phyloP scores from a whole-genome alignment of 2,888 invertebrate genomes.

The Rhamnusium bicolor region DNA sequence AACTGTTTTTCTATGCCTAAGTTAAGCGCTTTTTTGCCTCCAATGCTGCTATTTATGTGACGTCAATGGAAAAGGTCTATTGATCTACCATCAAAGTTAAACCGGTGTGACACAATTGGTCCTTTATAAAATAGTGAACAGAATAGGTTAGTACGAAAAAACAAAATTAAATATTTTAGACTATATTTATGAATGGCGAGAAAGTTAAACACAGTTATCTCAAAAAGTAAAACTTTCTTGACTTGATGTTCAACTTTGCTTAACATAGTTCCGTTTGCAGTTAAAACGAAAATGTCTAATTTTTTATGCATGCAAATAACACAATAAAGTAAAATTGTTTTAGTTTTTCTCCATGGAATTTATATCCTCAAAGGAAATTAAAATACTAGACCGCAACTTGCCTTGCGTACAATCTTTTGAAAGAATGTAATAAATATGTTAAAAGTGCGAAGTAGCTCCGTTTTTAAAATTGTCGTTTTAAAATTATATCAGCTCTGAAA shows the following conservation, averaged over 20 bases:
- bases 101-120: too few relatives aligned
- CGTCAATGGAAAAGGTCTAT: too few relatives aligned
- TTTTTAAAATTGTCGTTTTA: neutral
- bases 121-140: too few relatives aligned
- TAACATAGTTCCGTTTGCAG: neutral
- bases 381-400: neutral
- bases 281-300: neutral
- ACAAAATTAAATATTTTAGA: too few relatives aligned
- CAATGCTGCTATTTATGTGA: too few relatives aligned
- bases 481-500: neutral
- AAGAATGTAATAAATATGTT: slow-evolving; percentile 2
- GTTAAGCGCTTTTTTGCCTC: too few relatives aligned
- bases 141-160: too few relatives aligned
- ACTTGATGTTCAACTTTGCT: neutral
- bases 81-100: too few relatives aligned
- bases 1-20: too few relatives aligned
- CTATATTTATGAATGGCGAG: neutral
- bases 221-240: neutral
- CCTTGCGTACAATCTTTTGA: slow-evolving; percentile 1
- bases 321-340: slow-evolving; percentile 24
- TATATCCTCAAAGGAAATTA: slow-evolving; percentile 28
- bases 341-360: slow-evolving; percentile 1
- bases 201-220: neutral
- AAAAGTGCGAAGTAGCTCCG: neutral
- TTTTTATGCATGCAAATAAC: slow-evolving; percentile 24